Evolutionary conservation across 2,888 invertebrate genomes (phyloP).

Genomic region (Ctena decussata): DNA sequence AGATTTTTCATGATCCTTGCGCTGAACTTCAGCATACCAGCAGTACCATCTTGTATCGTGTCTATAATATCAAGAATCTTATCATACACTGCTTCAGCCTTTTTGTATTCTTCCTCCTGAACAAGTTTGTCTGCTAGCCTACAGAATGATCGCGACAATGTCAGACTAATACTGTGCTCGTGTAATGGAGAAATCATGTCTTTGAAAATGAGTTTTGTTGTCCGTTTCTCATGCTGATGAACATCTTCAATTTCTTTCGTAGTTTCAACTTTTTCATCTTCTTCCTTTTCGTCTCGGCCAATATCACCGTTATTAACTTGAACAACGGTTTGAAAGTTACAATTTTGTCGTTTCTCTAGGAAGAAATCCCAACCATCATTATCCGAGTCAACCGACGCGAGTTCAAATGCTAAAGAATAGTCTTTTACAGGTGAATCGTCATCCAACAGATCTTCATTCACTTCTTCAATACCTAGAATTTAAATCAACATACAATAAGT

Average conservation of each 20-base stretch:
- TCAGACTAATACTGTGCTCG: constrained; percentile 78
- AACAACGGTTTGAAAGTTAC: constrained; percentile 75
- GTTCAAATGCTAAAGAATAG: constrained; percentile 77
- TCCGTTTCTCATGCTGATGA: constrained; percentile 41
- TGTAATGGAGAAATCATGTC: constrained; percentile 79
- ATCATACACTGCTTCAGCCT: constrained; percentile 80
- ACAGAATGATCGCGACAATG: constrained; percentile 77
- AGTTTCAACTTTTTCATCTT: constrained; percentile 35
- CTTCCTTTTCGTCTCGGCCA: constrained; percentile 46
- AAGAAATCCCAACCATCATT: constrained; percentile 81
- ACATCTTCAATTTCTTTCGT: constrained; percentile 48
- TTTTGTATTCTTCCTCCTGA: constrained; percentile 75
- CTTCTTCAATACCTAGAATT: constrained; percentile 61
- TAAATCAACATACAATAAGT: too few species aligned
- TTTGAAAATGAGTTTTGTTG: constrained; percentile 35
- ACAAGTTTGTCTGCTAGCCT: constrained; percentile 78
- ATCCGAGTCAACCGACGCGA: constrained; percentile 76
- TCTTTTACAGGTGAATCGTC: constrained; percentile 74
- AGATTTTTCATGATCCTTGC: constrained; percentile 82
- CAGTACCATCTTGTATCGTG: constrained; percentile 82
- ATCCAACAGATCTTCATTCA: constrained; percentile 64
- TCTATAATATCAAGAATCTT: constrained; percentile 81
- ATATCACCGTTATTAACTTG: constrained; percentile 61
- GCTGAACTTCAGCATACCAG: constrained; percentile 78
- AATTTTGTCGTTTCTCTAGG: constrained; percentile 77